Conservation (phyloP, 2,888 invertebrate species). For the Eudasyphora cyanicolor region DNA sequence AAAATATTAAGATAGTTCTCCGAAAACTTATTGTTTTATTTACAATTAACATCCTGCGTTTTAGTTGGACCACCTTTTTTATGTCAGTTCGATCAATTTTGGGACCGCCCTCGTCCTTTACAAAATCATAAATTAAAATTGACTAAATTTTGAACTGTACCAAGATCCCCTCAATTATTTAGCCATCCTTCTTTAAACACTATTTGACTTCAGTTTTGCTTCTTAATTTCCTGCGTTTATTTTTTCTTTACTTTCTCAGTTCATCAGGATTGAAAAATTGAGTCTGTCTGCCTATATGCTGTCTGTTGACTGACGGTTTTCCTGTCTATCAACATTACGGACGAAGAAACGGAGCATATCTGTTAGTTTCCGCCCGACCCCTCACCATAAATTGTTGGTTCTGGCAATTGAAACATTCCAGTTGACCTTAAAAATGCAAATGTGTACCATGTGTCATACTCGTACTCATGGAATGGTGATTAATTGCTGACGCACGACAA, state of each 20-base stretch:
- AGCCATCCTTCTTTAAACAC: not conserved
- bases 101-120: no score
- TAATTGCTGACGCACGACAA: constrained; percentile 31
- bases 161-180: not conserved
- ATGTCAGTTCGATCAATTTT: no score
- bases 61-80: no score
- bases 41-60: no score
- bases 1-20: no score
- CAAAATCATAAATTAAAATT: no score
- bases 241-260: constrained; percentile 7
- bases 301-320: not conserved
- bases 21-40: no score
- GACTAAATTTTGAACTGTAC: no score
- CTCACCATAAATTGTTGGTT: not conserved
- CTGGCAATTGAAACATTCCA: constrained; percentile 4
- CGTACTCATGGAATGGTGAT: constrained; percentile 40
- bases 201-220: not conserved
- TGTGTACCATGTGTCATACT: constrained; percentile 21
- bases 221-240: not conserved
- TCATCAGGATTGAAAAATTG: constrained; percentile 25
- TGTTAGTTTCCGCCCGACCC: not conserved
- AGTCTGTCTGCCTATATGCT: not conserved
- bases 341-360: not conserved
- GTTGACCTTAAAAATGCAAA: not conserved
- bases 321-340: not conserved